Evolutionary conservation across 2,888 invertebrate genomes (phyloP), one percentile per base, ranked within the genome.

Genomic region (Heterodera filipjevi): DNA sequence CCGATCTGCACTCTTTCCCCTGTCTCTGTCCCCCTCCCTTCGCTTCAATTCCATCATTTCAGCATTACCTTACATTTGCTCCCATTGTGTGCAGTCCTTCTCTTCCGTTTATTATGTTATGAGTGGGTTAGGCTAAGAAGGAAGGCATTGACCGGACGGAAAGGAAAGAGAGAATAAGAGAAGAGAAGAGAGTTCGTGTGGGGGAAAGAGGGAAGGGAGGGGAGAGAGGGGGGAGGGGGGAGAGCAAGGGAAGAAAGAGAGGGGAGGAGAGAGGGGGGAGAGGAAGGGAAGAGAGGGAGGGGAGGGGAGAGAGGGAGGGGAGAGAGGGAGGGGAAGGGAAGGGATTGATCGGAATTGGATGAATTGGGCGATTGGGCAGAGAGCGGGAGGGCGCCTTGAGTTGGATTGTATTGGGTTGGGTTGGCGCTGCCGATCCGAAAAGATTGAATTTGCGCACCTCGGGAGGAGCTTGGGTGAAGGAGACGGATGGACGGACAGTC

Each of bases 391-490:
- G 49, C 16, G 49, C 16, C 6, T 39, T 39, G 39, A 0, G 12
- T 39, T 39, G 39, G 39, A 39, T 39, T 39, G 39, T 39, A 39
- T 39, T n/a, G 44, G 72, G 59, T 59, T 59, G 53, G 53, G 19
- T 53, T 53, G n/a, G 27, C 59, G 59, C 59, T 59, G 59, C 59
- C 59, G 59, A 27, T n/a, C 59, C 59, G 59, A 16, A n/a, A 59
- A n/a, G 59, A 59, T 59, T 59, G 59, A 27, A 59, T 59, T 59
- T 59, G 59, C 2, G 59, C 59, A 59, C 59, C 59, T 59, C 27
- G 27, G 59, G 59, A 27, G 27, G n/a, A 49, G 46, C n/a, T 44
- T 35, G 49, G 27, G 46, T 44, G 72, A 19, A 72, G 72, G 72
- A 72, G 44, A 46, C 39, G 44, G 71, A 71, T 12, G 35, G 30